Percentiles rank a stretch among this genome's conserved stretches.
Evolutionary conservation across 2,113 vertebrate species (phyloP).

Genomic region (Spermophilus dauricus): DNA sequence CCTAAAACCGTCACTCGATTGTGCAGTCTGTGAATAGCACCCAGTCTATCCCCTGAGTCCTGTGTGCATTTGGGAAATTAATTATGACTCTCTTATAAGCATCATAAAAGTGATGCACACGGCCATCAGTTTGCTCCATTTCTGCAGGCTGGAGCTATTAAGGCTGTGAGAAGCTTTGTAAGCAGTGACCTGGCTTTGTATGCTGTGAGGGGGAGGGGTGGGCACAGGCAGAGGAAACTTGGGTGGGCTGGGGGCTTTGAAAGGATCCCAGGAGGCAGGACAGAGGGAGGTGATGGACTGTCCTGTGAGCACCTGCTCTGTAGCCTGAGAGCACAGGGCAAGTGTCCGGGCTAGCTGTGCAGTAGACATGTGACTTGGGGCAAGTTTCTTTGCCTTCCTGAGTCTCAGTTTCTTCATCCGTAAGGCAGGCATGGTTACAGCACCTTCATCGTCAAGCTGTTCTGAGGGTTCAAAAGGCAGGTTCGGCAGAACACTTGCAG

Average conservation of each 20-base stretch:
- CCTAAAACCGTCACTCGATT: not conserved
- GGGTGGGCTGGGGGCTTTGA: rapidly evolving
- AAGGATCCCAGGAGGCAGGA: not conserved
- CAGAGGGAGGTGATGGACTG: not conserved
- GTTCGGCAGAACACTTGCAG: not conserved
- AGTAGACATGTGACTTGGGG: not conserved
- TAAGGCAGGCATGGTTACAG: not conserved
- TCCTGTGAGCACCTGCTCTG: not conserved
- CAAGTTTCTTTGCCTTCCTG: not conserved
- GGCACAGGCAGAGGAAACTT: not conserved
- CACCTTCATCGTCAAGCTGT: not conserved
- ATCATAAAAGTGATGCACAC: slow-evolving; percentile 11
- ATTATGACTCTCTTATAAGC: slow-evolving; percentile 40
- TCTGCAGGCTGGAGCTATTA: slow-evolving; percentile 27
- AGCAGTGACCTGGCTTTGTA: not conserved
- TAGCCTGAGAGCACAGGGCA: not conserved
- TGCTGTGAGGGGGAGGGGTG: not conserved
- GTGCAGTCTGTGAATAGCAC: slow-evolving; percentile 13
- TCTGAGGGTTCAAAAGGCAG: not conserved
- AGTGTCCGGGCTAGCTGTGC: too few relatives aligned
- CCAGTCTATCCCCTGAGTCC: slow-evolving; percentile 7
- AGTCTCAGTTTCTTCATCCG: not conserved
- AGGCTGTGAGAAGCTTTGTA: not conserved
- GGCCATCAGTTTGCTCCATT: not conserved
- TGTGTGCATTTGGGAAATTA: slow-evolving; percentile 61